Conservation (phyloP, 2,888 invertebrate genomes). For the Congeria kusceri region DNA sequence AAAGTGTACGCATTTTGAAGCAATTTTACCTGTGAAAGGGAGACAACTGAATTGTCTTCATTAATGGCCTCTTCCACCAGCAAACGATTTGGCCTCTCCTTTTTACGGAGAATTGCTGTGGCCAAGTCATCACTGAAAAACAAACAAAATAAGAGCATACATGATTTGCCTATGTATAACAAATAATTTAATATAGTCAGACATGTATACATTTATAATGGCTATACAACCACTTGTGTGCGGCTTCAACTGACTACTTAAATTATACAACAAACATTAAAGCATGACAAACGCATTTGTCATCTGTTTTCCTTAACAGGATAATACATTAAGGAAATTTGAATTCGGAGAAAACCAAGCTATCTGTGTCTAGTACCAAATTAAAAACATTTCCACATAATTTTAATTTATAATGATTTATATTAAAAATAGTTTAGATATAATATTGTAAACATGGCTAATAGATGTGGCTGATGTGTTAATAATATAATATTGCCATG, state of each 20-base stretch:
- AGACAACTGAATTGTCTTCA: slow-evolving; percentile 99
- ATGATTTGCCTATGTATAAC: background rate
- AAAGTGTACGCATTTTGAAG: too few relatives aligned
- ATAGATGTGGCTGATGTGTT: too few relatives aligned
- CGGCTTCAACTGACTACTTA: too few relatives aligned
- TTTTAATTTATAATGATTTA: background rate
- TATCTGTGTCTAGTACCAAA: background rate
- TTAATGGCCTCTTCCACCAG: slow-evolving; percentile 99
- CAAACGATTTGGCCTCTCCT: slow-evolving; percentile 98
- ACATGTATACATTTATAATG: too few relatives aligned
- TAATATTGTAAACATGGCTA: background rate
- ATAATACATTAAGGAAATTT: background rate
- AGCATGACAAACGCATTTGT: too few relatives aligned
- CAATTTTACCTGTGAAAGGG: slow-evolving; percentile 93
- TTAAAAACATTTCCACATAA: background rate
- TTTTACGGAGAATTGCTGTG: slow-evolving; percentile 98
- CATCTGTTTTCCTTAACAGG: too few relatives aligned
- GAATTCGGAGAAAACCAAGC: background rate
- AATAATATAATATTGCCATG: too few relatives aligned
- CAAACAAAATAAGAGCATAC: background rate
- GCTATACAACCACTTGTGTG: too few relatives aligned
- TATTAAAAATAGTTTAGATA: background rate
- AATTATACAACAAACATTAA: too few relatives aligned
- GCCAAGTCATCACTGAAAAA: slow-evolving; percentile 87
- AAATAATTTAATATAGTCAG: too few relatives aligned